Conservation (phyloP, 2,113 vertebrate species). For the Cyprinodon variegatus region DNA sequence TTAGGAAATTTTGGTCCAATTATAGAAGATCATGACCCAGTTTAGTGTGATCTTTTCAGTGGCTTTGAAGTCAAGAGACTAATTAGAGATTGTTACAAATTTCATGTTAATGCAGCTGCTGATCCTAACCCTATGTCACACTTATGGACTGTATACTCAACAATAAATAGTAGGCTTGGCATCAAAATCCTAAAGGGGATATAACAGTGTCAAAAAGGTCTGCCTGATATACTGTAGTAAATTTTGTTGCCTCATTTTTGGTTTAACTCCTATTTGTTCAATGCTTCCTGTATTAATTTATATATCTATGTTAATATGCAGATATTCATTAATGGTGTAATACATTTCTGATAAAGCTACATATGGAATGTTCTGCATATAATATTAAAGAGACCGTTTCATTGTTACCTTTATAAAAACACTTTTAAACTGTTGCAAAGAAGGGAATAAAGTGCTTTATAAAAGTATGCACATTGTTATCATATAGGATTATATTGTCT, state of each 20-base stretch:
- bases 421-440: background rate
- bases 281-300: background rate
- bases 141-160: conserved; percentile 58
- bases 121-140: conserved; percentile 54
- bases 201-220: conserved; percentile 45
- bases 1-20: conserved; percentile 45
- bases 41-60: conserved; percentile 50
- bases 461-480: background rate
- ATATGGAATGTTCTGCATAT: too few relatives aligned
- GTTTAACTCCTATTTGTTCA: background rate
- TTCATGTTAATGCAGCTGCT: conserved; percentile 60
- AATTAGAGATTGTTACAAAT: conserved; percentile 67
- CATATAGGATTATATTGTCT: background rate
- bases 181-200: conserved; percentile 24
- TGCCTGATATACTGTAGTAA: conserved; percentile 18
- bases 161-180: conserved; percentile 59
- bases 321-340: conserved; percentile 14
- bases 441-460: background rate
- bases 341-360: conserved; percentile 4
- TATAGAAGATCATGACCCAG: conserved; percentile 57
- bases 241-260: conserved; percentile 29
- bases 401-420: background rate
- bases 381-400: background rate
- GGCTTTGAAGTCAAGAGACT: conserved; percentile 58
- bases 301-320: conserved; percentile 17